Percentiles rank a stretch among this genome's conserved stretches.
phyloP scores from a whole-genome alignment of 2,888 invertebrate genomes.

The Bugula neritina region DNA sequence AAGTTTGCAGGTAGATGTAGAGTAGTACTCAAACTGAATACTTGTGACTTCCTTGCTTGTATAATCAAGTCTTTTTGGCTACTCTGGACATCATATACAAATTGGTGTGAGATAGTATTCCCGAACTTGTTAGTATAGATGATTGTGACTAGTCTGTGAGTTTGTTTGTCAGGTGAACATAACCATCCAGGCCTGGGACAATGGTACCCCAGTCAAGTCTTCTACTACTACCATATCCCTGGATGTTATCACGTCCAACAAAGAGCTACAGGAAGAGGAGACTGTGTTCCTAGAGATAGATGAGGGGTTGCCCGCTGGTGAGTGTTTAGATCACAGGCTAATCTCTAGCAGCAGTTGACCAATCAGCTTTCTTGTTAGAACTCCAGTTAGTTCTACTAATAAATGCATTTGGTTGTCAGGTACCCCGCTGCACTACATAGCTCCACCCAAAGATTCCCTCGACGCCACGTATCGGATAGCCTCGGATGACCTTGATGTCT shows the following conservation, averaged over 20 bases:
- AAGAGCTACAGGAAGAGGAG: not conserved
- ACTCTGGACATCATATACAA: too few relatives aligned
- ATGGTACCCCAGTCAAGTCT: conserved; percentile 58
- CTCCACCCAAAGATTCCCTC: not conserved
- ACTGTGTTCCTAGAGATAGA: not conserved
- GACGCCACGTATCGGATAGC: not conserved
- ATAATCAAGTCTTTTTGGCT: too few relatives aligned
- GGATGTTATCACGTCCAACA: not conserved
- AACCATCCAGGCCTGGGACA: conserved; percentile 76
- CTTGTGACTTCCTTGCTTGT: too few relatives aligned
- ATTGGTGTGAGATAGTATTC: too few relatives aligned
- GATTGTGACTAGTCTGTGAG: too few relatives aligned
- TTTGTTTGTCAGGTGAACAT: conserved; percentile 63
- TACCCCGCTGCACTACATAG: conserved; percentile 2
- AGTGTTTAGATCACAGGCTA: not conserved
- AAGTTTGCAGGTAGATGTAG: too few relatives aligned
- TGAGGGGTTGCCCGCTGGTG: conserved; percentile 14
- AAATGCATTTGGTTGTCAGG: too few relatives aligned
- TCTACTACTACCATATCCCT: conserved; percentile 58
- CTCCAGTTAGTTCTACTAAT: too few relatives aligned
- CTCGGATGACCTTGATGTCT: conserved; percentile 83
- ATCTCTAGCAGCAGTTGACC: too few relatives aligned
- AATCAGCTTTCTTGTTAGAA: too few relatives aligned
- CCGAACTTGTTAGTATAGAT: too few relatives aligned
- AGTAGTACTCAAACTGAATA: too few relatives aligned